These are phyloP conservation scores for Suillia variegata DNA, from an alignment of 2,888 invertebrate genomes.

Conservation along the genomic window DNA sequence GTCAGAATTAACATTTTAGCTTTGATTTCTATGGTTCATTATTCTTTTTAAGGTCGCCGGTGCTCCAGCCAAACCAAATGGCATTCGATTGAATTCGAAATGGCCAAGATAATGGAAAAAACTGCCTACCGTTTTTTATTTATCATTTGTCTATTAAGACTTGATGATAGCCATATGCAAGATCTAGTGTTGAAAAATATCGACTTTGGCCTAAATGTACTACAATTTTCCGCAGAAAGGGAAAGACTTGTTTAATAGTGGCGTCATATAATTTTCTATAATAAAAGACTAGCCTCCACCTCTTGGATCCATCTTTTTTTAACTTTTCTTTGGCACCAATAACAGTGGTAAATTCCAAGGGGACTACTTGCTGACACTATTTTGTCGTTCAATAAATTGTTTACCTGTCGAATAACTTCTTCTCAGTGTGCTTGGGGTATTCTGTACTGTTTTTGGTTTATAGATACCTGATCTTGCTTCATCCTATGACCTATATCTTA, in stretches of 20 bases:
- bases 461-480: too few species aligned
- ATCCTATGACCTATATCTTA: too few species aligned
- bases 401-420: too few species aligned
- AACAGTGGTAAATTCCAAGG: background rate
- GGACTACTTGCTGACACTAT: background rate
- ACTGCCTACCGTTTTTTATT: background rate
- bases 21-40: background rate
- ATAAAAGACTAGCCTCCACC: background rate
- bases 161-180: background rate
- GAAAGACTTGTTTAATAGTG: background rate
- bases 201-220: background rate
- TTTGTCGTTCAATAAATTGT: background rate
- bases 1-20: too few species aligned
- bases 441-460: too few species aligned
- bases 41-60: background rate
- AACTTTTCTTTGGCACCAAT: too few species aligned
- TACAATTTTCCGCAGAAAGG: background rate
- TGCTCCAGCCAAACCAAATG: background rate
- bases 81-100: too few species aligned
- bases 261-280: background rate
- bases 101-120: too few species aligned
- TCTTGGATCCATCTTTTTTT: too few species aligned
- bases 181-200: background rate
- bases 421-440: too few species aligned
- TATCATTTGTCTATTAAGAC: background rate